Evolutionary conservation across 2,113 vertebrate genomes (phyloP).

Genomic region (Rhizomys pruinosus): DNA sequence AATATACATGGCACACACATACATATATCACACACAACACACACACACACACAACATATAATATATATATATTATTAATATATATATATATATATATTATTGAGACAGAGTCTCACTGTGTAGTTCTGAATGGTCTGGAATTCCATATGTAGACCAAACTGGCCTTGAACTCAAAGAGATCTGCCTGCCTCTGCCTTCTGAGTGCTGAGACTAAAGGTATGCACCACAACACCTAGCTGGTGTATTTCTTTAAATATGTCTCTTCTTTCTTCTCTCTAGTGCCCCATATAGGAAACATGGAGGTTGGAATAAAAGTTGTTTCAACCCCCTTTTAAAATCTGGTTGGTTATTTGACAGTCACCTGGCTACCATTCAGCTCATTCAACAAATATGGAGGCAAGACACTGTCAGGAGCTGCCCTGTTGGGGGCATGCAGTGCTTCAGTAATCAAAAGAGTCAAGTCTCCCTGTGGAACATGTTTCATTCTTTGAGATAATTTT

Average conservation of each 20-base stretch:
- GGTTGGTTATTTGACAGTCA: not conserved
- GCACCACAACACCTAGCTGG: too few species aligned
- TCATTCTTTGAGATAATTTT: not conserved
- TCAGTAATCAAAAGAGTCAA: not conserved
- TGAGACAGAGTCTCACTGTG: too few species aligned
- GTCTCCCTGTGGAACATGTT: not conserved
- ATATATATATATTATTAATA: too few species aligned
- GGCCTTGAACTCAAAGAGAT: too few species aligned
- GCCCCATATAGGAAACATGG: not conserved
- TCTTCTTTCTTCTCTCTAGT: not conserved
- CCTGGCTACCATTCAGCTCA: not conserved
- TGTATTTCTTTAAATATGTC: not conserved
- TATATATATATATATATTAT: too few species aligned
- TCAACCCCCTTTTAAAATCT: not conserved
- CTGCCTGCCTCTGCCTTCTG: too few species aligned
- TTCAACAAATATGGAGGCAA: not conserved
- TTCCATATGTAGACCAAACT: too few species aligned
- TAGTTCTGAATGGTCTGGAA: too few species aligned
- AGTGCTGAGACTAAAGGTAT: too few species aligned
- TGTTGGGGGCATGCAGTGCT: not conserved
- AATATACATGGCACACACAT: too few species aligned
- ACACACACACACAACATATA: too few species aligned
- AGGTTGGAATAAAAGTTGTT: not conserved
- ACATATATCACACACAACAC: too few species aligned
- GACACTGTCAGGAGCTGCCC: not conserved